These are phyloP conservation scores for Volucella inflata DNA, from an alignment of 2,888 invertebrate species.

Conservation along the genomic window DNA sequence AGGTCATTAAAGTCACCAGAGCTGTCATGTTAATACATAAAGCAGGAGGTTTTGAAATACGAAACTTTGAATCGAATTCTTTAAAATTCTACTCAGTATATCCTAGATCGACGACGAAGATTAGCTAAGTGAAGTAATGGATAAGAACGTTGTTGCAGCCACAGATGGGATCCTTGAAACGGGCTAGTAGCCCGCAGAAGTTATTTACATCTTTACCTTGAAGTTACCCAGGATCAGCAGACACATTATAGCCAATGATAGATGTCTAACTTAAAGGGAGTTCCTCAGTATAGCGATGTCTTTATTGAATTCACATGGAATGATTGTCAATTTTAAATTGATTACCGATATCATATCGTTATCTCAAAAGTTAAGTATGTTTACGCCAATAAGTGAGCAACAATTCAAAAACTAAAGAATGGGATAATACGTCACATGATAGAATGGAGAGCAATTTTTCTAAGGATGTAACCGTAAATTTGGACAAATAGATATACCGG, in stretches of 20 bases:
- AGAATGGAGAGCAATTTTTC: no score
- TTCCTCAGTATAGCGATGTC: constrained; percentile 20
- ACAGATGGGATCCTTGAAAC: constrained; percentile 24
- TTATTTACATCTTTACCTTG: background rate
- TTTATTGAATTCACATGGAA: constrained; percentile 10
- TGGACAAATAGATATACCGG: no score
- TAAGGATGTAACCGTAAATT: no score
- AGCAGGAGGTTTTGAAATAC: no score
- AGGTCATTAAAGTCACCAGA: no score
- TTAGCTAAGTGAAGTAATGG: background rate
- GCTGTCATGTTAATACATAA: no score
- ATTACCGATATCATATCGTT: no score
- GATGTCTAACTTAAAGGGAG: constrained; percentile 9
- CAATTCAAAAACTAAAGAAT: no score
- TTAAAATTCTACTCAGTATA: background rate
- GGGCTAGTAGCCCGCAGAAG: constrained; percentile 2
- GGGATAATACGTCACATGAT: no score
- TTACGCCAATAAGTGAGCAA: no score
- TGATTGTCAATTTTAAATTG: constrained; percentile 16
- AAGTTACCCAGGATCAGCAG: background rate
- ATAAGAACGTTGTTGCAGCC: constrained; percentile 1
- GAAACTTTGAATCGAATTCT: no score
- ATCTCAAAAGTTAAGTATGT: no score
- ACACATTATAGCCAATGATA: background rate
- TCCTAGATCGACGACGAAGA: background rate